These are phyloP conservation scores for Genyomyrus donnyi DNA, from an alignment of 2,113 vertebrate species.

Conservation along the genomic window DNA sequence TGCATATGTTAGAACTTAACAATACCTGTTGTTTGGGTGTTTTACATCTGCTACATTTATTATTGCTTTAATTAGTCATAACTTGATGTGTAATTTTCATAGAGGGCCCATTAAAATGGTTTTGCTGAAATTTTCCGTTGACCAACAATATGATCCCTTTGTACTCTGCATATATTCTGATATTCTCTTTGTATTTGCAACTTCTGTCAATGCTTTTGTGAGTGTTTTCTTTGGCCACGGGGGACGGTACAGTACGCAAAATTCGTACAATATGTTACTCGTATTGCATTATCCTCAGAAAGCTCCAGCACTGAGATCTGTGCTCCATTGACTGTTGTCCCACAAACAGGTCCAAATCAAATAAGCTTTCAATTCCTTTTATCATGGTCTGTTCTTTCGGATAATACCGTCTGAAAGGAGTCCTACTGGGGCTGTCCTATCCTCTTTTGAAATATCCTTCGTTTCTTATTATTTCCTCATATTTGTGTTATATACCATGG, in stretches of 20 bases:
- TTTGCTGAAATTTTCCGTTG: not conserved
- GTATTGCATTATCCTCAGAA: not conserved
- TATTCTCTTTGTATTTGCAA: not conserved
- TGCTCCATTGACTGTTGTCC: not conserved
- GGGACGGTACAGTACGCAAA: not conserved
- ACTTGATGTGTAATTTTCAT: not conserved
- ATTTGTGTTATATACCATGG: not conserved
- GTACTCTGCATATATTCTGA: not conserved
- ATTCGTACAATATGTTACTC: not conserved
- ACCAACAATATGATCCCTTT: not conserved
- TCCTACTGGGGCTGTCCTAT: not conserved
- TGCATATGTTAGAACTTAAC: not conserved
- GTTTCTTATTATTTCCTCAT: not conserved
- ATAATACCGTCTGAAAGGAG: not conserved
- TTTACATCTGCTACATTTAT: not conserved
- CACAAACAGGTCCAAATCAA: not conserved
- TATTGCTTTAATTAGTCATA: not conserved
- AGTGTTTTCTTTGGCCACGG: not conserved
- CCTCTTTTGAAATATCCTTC: not conserved
- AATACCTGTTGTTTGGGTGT: not conserved
- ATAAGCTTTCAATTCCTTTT: not conserved
- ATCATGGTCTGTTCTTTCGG: not conserved
- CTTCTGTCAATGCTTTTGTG: not conserved
- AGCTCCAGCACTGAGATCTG: not conserved
- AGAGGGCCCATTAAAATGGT: not conserved